A percentile compares a stretch with the other conserved stretches of the same genome.
Evolutionary conservation across 2,888 invertebrate genomes (phyloP).

Genomic region (Sycophila texana): DNA sequence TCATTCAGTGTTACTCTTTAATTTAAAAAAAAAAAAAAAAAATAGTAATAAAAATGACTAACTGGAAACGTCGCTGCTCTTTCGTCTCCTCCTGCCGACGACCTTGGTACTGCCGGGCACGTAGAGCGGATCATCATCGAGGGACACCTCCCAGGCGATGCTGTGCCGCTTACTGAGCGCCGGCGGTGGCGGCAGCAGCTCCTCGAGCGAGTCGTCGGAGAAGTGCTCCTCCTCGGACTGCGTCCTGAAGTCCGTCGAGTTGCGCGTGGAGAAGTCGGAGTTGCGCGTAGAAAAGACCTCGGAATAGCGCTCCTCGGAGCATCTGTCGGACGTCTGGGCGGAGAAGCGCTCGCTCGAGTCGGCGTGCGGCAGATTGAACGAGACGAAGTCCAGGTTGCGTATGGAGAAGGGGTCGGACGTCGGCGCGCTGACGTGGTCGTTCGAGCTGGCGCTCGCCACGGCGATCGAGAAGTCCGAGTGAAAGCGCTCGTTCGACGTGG

Average conservation of each 20-base stretch:
- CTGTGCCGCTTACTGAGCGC: slow-evolving; percentile 83
- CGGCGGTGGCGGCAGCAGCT: slow-evolving; percentile 82
- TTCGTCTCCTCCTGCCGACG: slow-evolving; percentile 75
- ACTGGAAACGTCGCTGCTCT: slow-evolving; percentile 77
- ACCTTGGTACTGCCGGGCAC: slow-evolving; percentile 85
- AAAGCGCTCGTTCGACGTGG: slow-evolving; percentile 73
- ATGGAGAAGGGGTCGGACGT: slow-evolving; percentile 73
- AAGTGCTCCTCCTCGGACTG: slow-evolving; percentile 80
- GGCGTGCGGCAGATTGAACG: slow-evolving; percentile 67
- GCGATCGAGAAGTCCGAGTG: slow-evolving; percentile 74
- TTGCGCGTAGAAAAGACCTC: slow-evolving; percentile 72
- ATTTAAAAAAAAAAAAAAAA: no score
- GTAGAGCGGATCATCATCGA: slow-evolving; percentile 83
- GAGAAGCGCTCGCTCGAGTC: slow-evolving; percentile 68
- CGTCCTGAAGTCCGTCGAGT: slow-evolving; percentile 73
- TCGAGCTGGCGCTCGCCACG: slow-evolving; percentile 72
- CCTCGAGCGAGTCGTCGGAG: slow-evolving; percentile 90
- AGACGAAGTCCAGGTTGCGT: slow-evolving; percentile 70
- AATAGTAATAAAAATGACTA: slow-evolving; percentile 63
- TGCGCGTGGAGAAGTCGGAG: slow-evolving; percentile 72
- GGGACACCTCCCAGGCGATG: slow-evolving; percentile 91
- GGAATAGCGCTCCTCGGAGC: slow-evolving; percentile 70
- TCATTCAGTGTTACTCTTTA: no score
- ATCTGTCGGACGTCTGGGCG: slow-evolving; percentile 68
- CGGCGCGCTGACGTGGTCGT: slow-evolving; percentile 72